Evolutionary conservation across 2,888 invertebrate species (phyloP).

Genomic region (Metalampra italica): DNA sequence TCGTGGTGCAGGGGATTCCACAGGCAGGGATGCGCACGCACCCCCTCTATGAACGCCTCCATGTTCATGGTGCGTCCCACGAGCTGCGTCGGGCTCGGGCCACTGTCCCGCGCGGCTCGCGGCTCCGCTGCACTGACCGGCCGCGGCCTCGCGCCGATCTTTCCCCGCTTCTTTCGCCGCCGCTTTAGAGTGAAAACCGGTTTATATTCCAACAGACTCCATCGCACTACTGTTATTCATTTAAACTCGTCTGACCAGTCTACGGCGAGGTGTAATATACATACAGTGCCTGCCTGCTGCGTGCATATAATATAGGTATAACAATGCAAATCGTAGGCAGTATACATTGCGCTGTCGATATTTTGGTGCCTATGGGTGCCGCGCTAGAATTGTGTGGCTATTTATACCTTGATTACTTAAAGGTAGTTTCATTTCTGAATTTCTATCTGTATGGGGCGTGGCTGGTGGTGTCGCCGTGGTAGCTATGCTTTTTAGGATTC

Average conservation of each 20-base stretch:
- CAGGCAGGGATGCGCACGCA: slow-evolving; percentile 56
- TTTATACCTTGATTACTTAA: background rate
- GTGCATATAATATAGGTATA: too few relatives aligned
- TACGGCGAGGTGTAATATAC: background rate
- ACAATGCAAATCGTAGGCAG: too few relatives aligned
- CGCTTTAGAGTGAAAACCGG: slow-evolving; percentile 54
- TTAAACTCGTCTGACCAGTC: slow-evolving; percentile 7
- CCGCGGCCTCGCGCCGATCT: slow-evolving; percentile 28
- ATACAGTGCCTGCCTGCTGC: too few relatives aligned
- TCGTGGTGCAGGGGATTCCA: slow-evolving; percentile 67
- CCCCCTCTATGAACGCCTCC: slow-evolving; percentile 62
- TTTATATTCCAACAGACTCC: slow-evolving; percentile 32
- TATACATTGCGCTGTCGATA: too few relatives aligned
- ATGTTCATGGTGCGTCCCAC: slow-evolving; percentile 22
- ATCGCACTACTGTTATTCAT: background rate
- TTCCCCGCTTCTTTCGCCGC: slow-evolving; percentile 26
- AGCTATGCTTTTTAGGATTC: too few relatives aligned
- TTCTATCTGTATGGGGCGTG: too few relatives aligned
- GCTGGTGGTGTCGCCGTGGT: too few relatives aligned
- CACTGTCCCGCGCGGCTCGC: slow-evolving; percentile 24
- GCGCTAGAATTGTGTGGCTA: background rate
- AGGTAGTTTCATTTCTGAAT: too few relatives aligned
- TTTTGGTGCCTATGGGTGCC: too few relatives aligned
- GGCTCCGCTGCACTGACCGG: slow-evolving; percentile 18
- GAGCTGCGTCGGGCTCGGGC: background rate